Percentiles rank a stretch among this genome's conserved stretches.
phyloP scores from a whole-genome alignment of 2,113 vertebrate genomes.

The Vanacampus margaritifer region DNA sequence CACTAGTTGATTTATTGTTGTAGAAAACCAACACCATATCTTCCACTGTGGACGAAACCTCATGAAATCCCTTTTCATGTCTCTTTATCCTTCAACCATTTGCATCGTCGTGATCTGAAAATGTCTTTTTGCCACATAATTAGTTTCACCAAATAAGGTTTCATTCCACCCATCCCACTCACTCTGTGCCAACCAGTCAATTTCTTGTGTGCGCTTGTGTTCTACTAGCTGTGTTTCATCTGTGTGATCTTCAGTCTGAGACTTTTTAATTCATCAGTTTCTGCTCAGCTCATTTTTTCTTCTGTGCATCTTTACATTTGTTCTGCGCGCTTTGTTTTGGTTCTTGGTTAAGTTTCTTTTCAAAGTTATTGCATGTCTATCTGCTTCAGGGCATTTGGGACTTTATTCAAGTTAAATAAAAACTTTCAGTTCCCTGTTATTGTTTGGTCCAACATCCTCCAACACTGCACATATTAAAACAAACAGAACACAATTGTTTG shows the following conservation, averaged over 20 bases:
- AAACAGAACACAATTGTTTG: not conserved
- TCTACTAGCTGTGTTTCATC: not conserved
- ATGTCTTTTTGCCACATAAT: not conserved
- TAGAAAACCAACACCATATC: not conserved
- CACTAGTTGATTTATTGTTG: not conserved
- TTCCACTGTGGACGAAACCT: not conserved
- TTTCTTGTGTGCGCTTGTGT: not conserved
- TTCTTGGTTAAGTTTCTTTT: not conserved
- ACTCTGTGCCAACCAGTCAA: not conserved
- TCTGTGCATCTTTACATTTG: not conserved
- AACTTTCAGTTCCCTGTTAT: not conserved
- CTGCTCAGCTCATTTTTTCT: not conserved
- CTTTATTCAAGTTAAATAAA: not conserved
- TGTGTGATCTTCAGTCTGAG: not conserved
- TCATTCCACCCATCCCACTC: not conserved
- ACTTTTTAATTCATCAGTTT: not conserved
- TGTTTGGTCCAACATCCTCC: not conserved
- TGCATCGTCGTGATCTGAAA: not conserved
- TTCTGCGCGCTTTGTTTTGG: not conserved
- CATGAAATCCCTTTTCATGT: not conserved
- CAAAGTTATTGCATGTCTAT: conserved; percentile 3
- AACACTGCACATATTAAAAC: conserved; percentile 1
- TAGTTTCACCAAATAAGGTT: not conserved
- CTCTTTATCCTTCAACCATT: not conserved
- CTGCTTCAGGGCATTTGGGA: not conserved